phyloP scores from a whole-genome alignment of 2,113 vertebrate genomes.

The Cinclus cinclus region DNA sequence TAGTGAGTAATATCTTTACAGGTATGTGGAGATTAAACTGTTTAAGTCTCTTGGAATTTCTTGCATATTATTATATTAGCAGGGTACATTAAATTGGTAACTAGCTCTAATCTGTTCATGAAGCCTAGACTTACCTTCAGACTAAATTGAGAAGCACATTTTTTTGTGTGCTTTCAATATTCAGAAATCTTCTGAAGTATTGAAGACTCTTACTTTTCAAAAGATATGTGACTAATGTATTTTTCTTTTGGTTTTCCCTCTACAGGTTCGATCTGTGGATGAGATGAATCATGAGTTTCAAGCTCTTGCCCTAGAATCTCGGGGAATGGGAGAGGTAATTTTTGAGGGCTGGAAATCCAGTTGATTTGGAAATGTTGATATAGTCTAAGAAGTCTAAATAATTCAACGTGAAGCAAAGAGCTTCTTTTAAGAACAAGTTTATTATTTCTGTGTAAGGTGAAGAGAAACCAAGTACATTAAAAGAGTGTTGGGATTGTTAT shows the following conservation, averaged over 20 bases:
- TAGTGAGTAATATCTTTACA: background rate
- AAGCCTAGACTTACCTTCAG: background rate
- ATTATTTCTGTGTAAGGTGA: background rate
- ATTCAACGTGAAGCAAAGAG: background rate
- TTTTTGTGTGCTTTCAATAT: background rate
- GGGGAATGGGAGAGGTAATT: slow-evolving; percentile 98
- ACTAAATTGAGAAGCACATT: background rate
- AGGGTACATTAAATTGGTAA: background rate
- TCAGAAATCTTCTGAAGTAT: background rate
- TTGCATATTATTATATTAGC: background rate
- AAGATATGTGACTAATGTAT: background rate
- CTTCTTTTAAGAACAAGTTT: background rate
- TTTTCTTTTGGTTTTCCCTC: background rate
- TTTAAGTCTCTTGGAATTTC: background rate
- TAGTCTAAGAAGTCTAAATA: background rate
- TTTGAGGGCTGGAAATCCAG: background rate
- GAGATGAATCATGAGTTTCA: slow-evolving; percentile 99
- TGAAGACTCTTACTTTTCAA: background rate
- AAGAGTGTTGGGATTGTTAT: background rate
- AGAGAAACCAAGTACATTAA: background rate
- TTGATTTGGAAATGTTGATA: background rate
- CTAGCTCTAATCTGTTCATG: background rate
- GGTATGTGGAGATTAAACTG: background rate
- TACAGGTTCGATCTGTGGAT: slow-evolving; percentile 89
- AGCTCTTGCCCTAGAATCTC: slow-evolving; percentile 96